Evolutionary conservation across 2,888 invertebrate species (phyloP), one percentile per base, ranked within the genome.

Genomic region (Microplitis manilae): DNA sequence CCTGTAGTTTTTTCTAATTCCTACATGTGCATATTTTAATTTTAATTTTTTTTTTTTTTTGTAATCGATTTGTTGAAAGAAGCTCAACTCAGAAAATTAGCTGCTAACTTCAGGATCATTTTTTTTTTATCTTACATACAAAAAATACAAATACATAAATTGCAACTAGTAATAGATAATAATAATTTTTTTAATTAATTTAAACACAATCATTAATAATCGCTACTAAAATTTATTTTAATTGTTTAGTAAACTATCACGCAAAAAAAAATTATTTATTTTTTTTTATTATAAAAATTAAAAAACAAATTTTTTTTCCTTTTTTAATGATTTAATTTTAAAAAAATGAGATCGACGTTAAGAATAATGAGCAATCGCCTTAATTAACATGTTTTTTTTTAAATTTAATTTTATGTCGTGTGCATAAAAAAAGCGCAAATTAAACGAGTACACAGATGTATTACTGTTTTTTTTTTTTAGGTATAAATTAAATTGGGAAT

Each of bases 261-360:
- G 50, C 50, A 50, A 13, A 50, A 13, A 50, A 50, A 2, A 8
- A 50, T 50, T 50, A 6, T 50, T 50, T 30, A 30, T 50, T 50
- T 50, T 50, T 50, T 50, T 9, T 13, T 9, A 9, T 9, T 8
- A 50, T 50, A 50, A 8, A 50, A 50, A 50, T 9, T 13, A 50
- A 50, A 50, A 50, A 8, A 50, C 9, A 50, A 50, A 50, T 62
- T 82, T 82, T 85, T 86, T 82, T 84, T 5, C 15, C 15, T 40
- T 68, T 39, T 39, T 41, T 50, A 40, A 68, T 68, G 39, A 7
- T 15, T 68, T 84, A 84, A 82, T 40, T 40, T 68, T 84, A 84
- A 82, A 84, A 82, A 86, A 84, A 84, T 85, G 86, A 86, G 86
- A 86, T 86, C 85, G 84, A 84, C 82, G 79, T 85, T 83, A 83